These are phyloP conservation scores for Cantharis rufa DNA, from an alignment of 2,888 invertebrate genomes.

Conservation along the genomic window DNA sequence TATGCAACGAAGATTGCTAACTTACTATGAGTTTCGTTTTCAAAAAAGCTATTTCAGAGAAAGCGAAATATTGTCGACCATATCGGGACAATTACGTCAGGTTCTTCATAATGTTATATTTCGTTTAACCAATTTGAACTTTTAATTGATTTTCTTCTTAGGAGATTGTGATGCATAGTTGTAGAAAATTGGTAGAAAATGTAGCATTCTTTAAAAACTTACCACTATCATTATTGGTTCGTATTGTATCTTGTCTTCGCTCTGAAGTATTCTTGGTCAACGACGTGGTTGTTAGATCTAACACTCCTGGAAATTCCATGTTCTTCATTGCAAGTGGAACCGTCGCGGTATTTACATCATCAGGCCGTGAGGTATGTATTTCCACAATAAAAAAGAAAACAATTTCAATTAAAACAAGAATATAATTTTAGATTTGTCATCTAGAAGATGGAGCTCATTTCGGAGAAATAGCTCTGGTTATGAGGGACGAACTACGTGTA, in stretches of 20 bases:
- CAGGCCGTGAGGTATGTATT: conserved; percentile 52
- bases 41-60: conserved; percentile 64
- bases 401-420: not conserved
- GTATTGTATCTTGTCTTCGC: conserved; percentile 58
- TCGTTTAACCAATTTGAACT: not conserved
- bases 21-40: conserved; percentile 63
- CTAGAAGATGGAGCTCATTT: conserved; percentile 63
- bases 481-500: conserved; percentile 47
- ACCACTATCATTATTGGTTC: conserved; percentile 55
- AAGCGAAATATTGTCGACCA: conserved; percentile 57
- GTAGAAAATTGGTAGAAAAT: conserved; percentile 60
- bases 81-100: conserved; percentile 59
- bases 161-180: conserved; percentile 61
- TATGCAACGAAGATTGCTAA: conserved; percentile 60
- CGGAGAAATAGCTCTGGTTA: conserved; percentile 57
- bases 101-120: conserved; percentile 35
- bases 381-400: not conserved
- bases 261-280: conserved; percentile 60
- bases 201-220: conserved; percentile 61
- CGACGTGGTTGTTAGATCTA: conserved; percentile 60
- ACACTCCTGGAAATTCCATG: conserved; percentile 60
- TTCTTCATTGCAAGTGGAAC: conserved; percentile 63
- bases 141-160: conserved; percentile 36
- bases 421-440: conserved; percentile 54
- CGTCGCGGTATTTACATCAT: conserved; percentile 59